These are phyloP conservation scores for Poeciliopsis paucimaculata DNA, from an alignment of 2,797 vertebrate species.

Conservation along the genomic window DNA sequence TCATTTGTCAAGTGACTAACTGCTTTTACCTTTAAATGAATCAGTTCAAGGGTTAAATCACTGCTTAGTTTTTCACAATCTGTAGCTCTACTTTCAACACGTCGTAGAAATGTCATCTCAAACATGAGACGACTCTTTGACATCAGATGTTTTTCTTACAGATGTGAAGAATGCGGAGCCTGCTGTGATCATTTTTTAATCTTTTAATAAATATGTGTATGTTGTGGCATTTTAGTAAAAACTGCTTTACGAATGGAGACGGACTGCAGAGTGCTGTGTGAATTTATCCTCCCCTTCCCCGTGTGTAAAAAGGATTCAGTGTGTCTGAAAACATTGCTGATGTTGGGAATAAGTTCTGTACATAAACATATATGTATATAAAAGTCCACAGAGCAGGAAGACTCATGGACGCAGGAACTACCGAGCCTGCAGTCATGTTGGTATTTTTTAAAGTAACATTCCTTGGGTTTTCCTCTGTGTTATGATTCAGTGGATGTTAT, in stretches of 20 bases:
- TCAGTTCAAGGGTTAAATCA: neutral
- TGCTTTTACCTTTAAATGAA: neutral
- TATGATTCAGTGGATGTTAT: slow-evolving; percentile 54
- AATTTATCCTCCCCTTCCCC: neutral
- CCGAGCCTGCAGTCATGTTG: slow-evolving; percentile 38
- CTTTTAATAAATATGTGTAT: neutral
- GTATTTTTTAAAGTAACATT: slow-evolving; percentile 31
- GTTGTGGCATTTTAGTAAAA: neutral
- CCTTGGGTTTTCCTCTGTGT: slow-evolving; percentile 48
- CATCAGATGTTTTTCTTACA: neutral
- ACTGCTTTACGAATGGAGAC: neutral
- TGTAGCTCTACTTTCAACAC: neutral
- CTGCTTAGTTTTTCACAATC: neutral
- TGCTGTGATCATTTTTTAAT: neutral
- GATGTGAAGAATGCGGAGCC: neutral
- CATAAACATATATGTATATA: slow-evolving; percentile 34
- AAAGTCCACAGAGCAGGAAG: slow-evolving; percentile 40
- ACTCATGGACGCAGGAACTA: neutral
- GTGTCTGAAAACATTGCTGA: slow-evolving; percentile 6
- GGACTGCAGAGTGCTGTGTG: neutral
- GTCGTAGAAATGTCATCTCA: neutral
- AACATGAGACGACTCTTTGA: neutral
- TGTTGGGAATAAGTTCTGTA: slow-evolving; percentile 42
- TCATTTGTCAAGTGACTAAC: neutral
- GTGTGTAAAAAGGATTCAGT: neutral